Conservation (phyloP, 2,797 vertebrate species). For the Lagorchestes hirsutus region DNA sequence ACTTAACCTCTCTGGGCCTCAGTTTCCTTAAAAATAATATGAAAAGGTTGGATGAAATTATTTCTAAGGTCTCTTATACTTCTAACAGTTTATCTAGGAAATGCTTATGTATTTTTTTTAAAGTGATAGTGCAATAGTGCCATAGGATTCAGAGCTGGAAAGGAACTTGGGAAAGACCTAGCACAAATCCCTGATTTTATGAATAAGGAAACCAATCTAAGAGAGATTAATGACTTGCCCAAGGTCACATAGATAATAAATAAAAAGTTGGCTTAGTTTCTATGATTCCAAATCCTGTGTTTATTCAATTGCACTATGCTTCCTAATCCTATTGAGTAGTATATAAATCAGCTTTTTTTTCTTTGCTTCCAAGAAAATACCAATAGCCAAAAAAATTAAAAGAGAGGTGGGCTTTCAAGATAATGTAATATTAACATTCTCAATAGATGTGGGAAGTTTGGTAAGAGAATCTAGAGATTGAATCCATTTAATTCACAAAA, state of each 20-base stretch:
- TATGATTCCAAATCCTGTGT: not conserved
- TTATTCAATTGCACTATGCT: not conserved
- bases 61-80: not conserved
- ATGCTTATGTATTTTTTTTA: not conserved
- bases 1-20: not conserved
- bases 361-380: not conserved
- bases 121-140: not conserved
- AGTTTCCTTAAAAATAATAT: not conserved
- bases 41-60: not conserved
- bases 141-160: not conserved
- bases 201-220: not conserved
- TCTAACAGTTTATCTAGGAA: not conserved
- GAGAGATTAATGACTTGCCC: not conserved
- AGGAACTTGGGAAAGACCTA: not conserved
- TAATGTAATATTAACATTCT: not conserved
- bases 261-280: not conserved
- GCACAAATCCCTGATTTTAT: not conserved
- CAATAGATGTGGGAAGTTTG: not conserved
- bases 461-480: not conserved
- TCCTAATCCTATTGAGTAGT: not conserved
- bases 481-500: not conserved
- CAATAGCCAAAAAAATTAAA: not conserved
- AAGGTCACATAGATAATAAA: not conserved
- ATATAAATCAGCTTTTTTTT: not conserved
- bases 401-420: not conserved